These are phyloP conservation scores for Coptotermes formosanus DNA, from an alignment of 1,140 invertebrate genomes.

Conservation along the genomic window DNA sequence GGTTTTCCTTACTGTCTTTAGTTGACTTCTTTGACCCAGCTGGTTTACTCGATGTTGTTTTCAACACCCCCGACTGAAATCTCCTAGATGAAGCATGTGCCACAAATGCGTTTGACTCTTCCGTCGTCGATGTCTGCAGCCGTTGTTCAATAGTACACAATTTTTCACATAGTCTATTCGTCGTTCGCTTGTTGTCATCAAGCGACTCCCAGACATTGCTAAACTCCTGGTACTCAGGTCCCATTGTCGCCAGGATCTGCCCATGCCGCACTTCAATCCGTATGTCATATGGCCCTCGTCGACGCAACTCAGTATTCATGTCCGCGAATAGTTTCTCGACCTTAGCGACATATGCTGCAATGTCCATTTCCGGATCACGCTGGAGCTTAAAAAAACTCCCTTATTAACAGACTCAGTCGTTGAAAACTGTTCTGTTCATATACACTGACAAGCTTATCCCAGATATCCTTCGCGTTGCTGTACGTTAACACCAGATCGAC, in stretches of 20 bases:
- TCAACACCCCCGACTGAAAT: too few species aligned
- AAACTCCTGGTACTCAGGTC: conserved; percentile 5
- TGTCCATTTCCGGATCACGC: not conserved
- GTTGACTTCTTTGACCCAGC: too few species aligned
- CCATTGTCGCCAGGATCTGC: not conserved
- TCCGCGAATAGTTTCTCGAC: conserved; percentile 8
- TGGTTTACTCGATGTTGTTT: too few species aligned
- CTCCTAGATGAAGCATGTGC: too few species aligned
- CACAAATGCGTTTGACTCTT: too few species aligned
- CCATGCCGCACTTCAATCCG: not conserved
- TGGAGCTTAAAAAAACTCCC: not conserved
- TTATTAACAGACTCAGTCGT: too few species aligned
- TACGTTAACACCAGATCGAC: too few species aligned
- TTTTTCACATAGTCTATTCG: not conserved
- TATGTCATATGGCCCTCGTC: not conserved
- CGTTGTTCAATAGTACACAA: not conserved
- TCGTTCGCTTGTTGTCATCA: conserved; percentile 7
- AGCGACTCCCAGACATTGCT: not conserved
- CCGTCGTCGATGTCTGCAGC: too few species aligned
- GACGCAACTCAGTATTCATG: not conserved
- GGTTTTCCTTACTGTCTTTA: too few species aligned
- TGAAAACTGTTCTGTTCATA: too few species aligned
- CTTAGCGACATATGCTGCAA: not conserved
- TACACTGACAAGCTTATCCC: too few species aligned
- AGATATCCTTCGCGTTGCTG: too few species aligned